Conservation (phyloP, 2,888 invertebrate species). For the Lepeophtheirus nordmannii region DNA sequence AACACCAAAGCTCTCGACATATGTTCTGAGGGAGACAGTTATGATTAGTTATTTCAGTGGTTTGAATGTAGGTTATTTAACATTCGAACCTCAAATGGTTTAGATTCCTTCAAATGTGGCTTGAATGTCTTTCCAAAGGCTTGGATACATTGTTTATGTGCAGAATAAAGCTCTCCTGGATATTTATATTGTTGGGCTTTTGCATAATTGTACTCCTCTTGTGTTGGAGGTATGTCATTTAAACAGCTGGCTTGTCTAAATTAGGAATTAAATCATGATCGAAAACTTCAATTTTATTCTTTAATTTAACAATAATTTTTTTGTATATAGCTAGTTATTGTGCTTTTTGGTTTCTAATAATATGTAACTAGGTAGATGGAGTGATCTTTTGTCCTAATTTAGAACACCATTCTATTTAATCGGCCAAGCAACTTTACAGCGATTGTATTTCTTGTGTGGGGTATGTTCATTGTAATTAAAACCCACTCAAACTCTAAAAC, state of each 20-base stretch:
- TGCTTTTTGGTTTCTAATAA: too few species aligned
- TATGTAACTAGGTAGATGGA: too few species aligned
- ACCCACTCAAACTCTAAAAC: too few species aligned
- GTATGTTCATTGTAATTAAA: too few species aligned
- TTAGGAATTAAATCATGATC: not conserved
- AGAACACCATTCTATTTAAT: too few species aligned
- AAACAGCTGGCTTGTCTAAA: slow-evolving; percentile 25
- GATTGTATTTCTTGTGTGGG: too few species aligned
- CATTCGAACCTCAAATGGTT: slow-evolving; percentile 32
- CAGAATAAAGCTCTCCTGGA: slow-evolving; percentile 32
- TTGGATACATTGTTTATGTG: slow-evolving; percentile 32
- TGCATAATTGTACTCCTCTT: slow-evolving; percentile 26
- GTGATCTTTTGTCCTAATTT: too few species aligned
- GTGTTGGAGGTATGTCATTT: slow-evolving; percentile 14
- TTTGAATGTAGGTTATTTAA: not conserved
- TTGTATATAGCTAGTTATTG: too few species aligned
- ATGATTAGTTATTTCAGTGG: slow-evolving; percentile 9
- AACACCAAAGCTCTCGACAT: slow-evolving; percentile 34
- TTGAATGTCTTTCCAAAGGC: slow-evolving; percentile 31
- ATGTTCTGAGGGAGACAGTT: slow-evolving; percentile 30
- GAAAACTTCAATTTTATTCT: too few species aligned
- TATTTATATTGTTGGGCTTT: slow-evolving; percentile 28
- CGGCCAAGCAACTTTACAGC: too few species aligned
- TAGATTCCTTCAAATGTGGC: slow-evolving; percentile 31
- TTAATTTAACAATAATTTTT: too few species aligned